Base-by-base conservation (phyloP, 2,797 vertebrate genomes). In the Otolemur crassicaudatus region DNA sequence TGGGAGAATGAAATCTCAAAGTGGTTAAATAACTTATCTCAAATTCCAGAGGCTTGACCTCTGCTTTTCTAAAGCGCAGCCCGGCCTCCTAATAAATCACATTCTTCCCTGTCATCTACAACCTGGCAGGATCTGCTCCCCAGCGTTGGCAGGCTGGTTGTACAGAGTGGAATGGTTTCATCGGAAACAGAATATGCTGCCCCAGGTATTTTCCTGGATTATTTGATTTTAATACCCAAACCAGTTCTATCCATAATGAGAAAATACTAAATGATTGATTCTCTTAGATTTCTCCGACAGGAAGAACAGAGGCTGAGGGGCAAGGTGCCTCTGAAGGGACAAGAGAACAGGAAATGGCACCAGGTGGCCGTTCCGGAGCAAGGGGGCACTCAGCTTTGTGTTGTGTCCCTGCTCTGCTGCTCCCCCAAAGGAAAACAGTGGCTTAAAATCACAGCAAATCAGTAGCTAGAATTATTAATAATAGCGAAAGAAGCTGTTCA, bases 391-490 rank as follows among this genome's bases (percentile, higher is more conserved):
- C 4, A 40, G 63, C 82, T 92, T 90, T 29, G 53, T 40, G 37
- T 23, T 87, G 63, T 53, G 60, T 34, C 72, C 77, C 56, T 49
- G 34, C 63, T 93, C 20, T 8, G 43, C 40, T 83, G 14, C 89
- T 85, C 87, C 83, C 75, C 80, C 61, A 89, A 75, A 97, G 95
- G 76, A 92, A 95, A 90, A 94, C 2, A 43, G 53, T 79, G 65
- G 58, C 72, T 95, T 85, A 34, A 8, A 75, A 86, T 92, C 94
- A 94, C 34, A 96, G 94, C 91, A 97, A 95, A 94, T 83, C 97
- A 94, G 95, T 89, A 95, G 46, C 93, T 96, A n/a, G 70, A 87
- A 92, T 96, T 97, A 97, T 92, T 96, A 96, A 93, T 87, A 93
- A 96, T 25, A 88, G 69, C 84, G 77, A 96, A 96, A 92, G 90